Evolutionary conservation across 2,888 invertebrate species (phyloP).

Genomic region (Cylloceria caligata): DNA sequence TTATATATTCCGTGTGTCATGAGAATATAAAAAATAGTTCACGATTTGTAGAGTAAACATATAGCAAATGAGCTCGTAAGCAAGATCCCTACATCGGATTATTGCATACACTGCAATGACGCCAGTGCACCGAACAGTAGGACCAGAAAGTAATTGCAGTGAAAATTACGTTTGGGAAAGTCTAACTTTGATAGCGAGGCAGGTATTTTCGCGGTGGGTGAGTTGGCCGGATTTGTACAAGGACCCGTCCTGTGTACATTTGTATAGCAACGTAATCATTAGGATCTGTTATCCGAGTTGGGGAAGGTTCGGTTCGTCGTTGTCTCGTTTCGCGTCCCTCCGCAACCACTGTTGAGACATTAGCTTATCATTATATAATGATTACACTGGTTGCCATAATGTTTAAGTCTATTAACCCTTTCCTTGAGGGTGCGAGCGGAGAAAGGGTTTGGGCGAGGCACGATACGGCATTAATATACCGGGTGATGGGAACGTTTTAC

Average conservation of each 20-base stretch:
- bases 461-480: conserved; percentile 62
- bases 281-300: conserved; percentile 58
- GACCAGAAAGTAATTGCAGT: conserved; percentile 11
- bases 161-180: not conserved
- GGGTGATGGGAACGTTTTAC: conserved; percentile 45
- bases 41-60: not conserved
- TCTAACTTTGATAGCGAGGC: conserved; percentile 31
- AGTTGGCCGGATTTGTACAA: not conserved
- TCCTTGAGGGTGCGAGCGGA: conserved; percentile 35
- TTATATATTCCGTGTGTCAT: too few relatives aligned
- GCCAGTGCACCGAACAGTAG: not conserved
- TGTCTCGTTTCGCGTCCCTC: conserved; percentile 21
- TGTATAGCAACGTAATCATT: conserved; percentile 34
- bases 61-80: too few relatives aligned
- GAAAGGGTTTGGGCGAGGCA: conserved; percentile 32
- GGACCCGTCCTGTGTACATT: not conserved
- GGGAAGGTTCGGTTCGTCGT: conserved; percentile 26
- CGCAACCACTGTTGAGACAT: conserved; percentile 60
- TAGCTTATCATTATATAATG: conserved; percentile 67
- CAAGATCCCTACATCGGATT: not conserved
- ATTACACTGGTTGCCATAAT: conserved; percentile 63
- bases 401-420: conserved; percentile 63
- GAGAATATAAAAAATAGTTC: not conserved
- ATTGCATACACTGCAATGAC: not conserved
- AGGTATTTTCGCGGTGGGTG: conserved; percentile 4